phyloP scores from a whole-genome alignment of 1,140 invertebrate genomes.

The Drepana arcuata region DNA sequence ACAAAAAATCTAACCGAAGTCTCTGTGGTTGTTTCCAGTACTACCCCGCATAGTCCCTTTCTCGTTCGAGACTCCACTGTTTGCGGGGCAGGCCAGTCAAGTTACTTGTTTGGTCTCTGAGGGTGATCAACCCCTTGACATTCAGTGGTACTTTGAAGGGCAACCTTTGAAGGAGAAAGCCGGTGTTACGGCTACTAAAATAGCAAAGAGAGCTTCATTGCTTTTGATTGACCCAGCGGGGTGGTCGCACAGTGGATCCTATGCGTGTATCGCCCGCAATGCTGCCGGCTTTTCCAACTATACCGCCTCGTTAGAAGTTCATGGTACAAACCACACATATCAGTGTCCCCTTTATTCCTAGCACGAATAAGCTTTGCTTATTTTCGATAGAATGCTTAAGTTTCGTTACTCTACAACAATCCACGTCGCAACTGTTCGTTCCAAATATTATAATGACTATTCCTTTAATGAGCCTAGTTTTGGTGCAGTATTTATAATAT shows the following conservation, averaged over 20 bases:
- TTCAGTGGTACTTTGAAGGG: slow-evolving; percentile 82
- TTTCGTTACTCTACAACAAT: no score
- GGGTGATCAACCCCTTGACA: slow-evolving; percentile 88
- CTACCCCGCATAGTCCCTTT: slow-evolving; percentile 82
- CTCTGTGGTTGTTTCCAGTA: slow-evolving; percentile 75
- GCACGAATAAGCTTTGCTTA: slow-evolving; percentile 65
- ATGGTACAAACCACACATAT: slow-evolving; percentile 69
- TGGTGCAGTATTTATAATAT: no score
- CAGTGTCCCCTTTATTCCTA: slow-evolving; percentile 48
- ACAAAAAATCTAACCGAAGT: slow-evolving; percentile 41
- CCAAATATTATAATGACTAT: no score
- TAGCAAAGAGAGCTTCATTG: slow-evolving; percentile 80
- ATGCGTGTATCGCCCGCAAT: slow-evolving; percentile 92
- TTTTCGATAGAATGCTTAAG: slow-evolving; percentile 44
- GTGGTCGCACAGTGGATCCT: slow-evolving; percentile 89
- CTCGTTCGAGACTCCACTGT: slow-evolving; percentile 78
- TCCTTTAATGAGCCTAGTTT: no score
- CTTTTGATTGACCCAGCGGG: slow-evolving; percentile 79
- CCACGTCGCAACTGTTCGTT: no score
- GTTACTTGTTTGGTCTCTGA: slow-evolving; percentile 83
- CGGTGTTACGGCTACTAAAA: slow-evolving; percentile 74
- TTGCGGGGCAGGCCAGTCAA: slow-evolving; percentile 81
- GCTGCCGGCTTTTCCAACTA: slow-evolving; percentile 90
- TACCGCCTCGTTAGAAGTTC: slow-evolving; percentile 74
- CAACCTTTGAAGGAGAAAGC: slow-evolving; percentile 75